A percentile compares a stretch with the other conserved stretches of the same genome.
Conservation (phyloP, 2,888 invertebrate species). For the Tridacna gigas region DNA sequence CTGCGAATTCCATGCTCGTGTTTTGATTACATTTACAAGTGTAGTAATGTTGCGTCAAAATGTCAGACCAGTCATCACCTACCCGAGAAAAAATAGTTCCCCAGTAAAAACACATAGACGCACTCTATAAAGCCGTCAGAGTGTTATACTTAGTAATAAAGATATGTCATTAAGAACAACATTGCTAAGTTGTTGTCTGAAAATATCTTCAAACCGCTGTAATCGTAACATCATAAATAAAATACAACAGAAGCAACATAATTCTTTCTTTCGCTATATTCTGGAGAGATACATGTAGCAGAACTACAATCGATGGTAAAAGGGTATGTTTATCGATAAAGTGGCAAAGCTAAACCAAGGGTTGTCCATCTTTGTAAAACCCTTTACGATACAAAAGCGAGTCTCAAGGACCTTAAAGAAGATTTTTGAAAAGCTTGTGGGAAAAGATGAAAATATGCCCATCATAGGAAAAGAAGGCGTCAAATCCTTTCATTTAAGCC, state of each 20-base stretch:
- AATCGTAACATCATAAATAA: not conserved
- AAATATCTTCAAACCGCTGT: conserved; percentile 2
- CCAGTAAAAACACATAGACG: not conserved
- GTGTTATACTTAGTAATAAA: conserved; percentile 14
- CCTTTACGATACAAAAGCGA: too few relatives aligned
- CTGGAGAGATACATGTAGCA: too few relatives aligned
- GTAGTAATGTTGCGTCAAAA: conserved; percentile 34
- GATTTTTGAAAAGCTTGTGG: too few relatives aligned
- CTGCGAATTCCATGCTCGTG: conserved; percentile 24
- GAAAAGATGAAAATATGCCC: too few relatives aligned
- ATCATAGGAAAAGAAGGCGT: too few relatives aligned
- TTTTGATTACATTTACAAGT: conserved; percentile 40
- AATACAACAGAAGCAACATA: not conserved
- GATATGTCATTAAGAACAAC: conserved; percentile 6
- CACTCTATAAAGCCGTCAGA: conserved; percentile 10
- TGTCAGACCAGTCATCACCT: conserved; percentile 26
- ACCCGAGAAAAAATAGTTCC: conserved; percentile 22
- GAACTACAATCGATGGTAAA: too few relatives aligned
- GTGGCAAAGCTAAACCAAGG: too few relatives aligned
- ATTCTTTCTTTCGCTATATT: too few relatives aligned
- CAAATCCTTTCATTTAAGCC: too few relatives aligned
- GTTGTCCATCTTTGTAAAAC: too few relatives aligned
- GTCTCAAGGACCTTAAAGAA: too few relatives aligned
- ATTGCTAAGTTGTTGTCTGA: not conserved
- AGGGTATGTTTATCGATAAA: too few relatives aligned